Percentiles rank a stretch among this genome's conserved stretches.
These are phyloP conservation scores for Hemiscyllium ocellatum DNA, from an alignment of 2,113 vertebrate species.

Conservation along the genomic window DNA sequence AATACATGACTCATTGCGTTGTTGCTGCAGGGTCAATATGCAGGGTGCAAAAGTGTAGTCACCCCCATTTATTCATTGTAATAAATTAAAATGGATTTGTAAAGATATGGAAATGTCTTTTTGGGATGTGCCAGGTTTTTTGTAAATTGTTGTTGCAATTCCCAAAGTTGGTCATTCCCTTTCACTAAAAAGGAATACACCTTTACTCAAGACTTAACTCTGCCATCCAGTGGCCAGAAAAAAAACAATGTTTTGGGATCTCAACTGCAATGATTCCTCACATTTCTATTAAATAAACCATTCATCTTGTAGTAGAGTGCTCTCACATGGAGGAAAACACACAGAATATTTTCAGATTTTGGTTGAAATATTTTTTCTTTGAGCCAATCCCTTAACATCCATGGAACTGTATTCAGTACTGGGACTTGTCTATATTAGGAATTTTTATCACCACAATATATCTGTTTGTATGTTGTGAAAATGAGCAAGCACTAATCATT, in stretches of 20 bases:
- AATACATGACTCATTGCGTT: not conserved
- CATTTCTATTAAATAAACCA: not conserved
- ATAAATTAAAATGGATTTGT: not conserved
- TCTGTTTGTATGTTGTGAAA: no score
- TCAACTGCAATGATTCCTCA: not conserved
- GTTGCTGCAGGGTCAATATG: not conserved
- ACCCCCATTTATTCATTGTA: not conserved
- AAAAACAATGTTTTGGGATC: not conserved
- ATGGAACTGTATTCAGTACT: not conserved
- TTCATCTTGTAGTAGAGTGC: not conserved
- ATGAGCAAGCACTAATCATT: not conserved
- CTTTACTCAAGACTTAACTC: not conserved
- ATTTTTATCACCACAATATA: not conserved
- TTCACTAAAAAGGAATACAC: not conserved
- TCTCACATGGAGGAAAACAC: not conserved
- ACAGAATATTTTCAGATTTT: not conserved
- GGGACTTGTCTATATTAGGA: not conserved
- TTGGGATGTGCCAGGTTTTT: not conserved
- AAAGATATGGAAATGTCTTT: not conserved
- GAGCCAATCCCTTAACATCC: not conserved
- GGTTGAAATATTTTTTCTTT: not conserved
- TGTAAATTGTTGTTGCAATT: no score
- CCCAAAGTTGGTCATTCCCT: not conserved
- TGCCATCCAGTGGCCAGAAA: not conserved
- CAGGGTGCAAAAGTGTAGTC: not conserved